Base-by-base conservation (phyloP, 2,797 vertebrate species). In the Pygocentrus nattereri region DNA sequence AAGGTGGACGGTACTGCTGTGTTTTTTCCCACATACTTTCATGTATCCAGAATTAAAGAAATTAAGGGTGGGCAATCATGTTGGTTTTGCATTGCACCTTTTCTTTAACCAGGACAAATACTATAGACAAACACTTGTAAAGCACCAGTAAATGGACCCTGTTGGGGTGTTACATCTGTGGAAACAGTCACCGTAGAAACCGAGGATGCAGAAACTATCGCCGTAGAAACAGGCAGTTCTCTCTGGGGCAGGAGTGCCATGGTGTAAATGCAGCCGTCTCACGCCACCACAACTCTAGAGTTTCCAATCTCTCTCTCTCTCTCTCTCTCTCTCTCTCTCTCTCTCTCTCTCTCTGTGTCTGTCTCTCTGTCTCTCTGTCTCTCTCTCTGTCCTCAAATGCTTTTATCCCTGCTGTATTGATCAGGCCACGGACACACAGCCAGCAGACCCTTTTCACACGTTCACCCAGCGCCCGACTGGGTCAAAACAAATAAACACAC, bases 381-480 rank as follows among this genome's bases (percentile, higher is more conserved):
- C 65, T 38, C 67, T 21, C 47, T 56, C 54, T n/a, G n/a, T n/a
- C n/a, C n/a, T n/a, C n/a, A 10, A 21, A 31, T 8, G 72, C 74
- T 81, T 83, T 82, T 69, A 74, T 74, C 81, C 16, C 61, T 19
- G 34, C 25, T 62, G 30, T 62, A 76, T 89, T 70, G 77, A 88
- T 73, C 68, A 12, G 0, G 10, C 65, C 16, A 2, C 13, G 72
- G 21, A 62, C 56, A 69, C 72, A 27, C 1, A 1, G 11, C 61
- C 27, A 21, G 61, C 31, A 31, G 21, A 59, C 73, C 54, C 88
- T 92, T 91, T 93, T 93, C 86, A 82, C 89, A 92, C 88, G 92
- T 88, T 83, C 81, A 67, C 49, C 44, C 50, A 93, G 87, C 30
- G 76, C 83, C 19, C 78, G 11, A 75, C 70, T 3, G 16, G 12